A percentile compares a stretch with the other conserved stretches of the same genome.
Conservation (phyloP, 2,797 vertebrate species). For the Cossypha niveicapilla region DNA sequence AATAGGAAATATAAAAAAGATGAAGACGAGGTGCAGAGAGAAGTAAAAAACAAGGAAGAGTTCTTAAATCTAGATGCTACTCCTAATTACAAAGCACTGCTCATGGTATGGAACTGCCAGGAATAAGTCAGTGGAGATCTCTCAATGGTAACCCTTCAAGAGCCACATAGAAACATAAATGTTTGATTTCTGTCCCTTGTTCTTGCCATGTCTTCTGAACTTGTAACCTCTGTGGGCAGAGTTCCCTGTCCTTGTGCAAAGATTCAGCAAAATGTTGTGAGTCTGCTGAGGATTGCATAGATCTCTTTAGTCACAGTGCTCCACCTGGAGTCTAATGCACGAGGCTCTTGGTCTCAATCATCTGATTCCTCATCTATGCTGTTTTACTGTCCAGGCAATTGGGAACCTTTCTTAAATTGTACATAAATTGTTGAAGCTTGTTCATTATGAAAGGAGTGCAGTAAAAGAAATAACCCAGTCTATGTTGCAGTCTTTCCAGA, state of each 20-base stretch:
- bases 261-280: not conserved
- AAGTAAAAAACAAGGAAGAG: slow-evolving; percentile 42
- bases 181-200: not conserved
- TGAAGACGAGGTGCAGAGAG: slow-evolving; percentile 50
- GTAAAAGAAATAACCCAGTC: not conserved
- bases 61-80: slow-evolving; percentile 61
- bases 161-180: not conserved
- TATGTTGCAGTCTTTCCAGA: slow-evolving; percentile 79
- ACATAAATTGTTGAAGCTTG: not conserved
- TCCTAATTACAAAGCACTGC: slow-evolving; percentile 77
- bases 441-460: not conserved
- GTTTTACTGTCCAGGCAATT: not conserved
- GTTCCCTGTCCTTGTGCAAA: not conserved
- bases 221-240: not conserved
- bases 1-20: slow-evolving; percentile 71
- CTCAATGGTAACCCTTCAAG: not conserved
- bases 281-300: not conserved
- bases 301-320: not conserved
- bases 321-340: not conserved
- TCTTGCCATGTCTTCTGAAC: not conserved
- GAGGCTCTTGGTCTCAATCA: not conserved
- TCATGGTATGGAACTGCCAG: slow-evolving; percentile 74
- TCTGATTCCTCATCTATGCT: not conserved
- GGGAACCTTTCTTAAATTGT: not conserved
- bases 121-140: not conserved